Conservation (phyloP, 2,797 vertebrate species). For the Melanotaenia parkinsoni region DNA sequence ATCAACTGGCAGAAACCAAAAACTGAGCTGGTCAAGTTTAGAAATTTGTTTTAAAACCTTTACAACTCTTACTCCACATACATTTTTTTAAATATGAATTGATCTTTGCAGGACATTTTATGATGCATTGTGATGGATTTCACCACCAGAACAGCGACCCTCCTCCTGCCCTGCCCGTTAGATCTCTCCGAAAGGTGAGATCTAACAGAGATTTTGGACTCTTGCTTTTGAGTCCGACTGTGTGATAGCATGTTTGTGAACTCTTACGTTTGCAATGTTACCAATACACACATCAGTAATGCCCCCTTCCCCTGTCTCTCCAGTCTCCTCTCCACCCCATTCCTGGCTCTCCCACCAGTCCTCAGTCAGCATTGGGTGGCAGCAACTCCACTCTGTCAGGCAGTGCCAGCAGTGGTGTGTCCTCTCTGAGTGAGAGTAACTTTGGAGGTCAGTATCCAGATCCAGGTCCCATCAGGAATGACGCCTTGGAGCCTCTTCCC, state of each 20-base stretch:
- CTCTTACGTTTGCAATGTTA: neutral
- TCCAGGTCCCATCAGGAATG: constrained; percentile 90
- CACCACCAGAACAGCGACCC: constrained; percentile 94
- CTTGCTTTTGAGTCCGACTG: neutral
- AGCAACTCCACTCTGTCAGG: constrained; percentile 98
- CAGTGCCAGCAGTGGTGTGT: constrained; percentile 98
- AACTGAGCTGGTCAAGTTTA: neutral
- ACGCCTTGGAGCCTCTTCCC: constrained; percentile 91
- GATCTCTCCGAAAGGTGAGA: constrained; percentile 95
- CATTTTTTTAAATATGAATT: neutral
- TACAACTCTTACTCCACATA: neutral
- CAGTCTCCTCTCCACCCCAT: constrained; percentile 98
- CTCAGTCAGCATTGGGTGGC: constrained; percentile 96
- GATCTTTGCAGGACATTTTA: constrained; percentile 89
- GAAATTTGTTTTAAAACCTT: neutral
- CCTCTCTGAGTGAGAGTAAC: constrained; percentile 97
- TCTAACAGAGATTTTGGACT: neutral
- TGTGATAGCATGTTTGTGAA: neutral
- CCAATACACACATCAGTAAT: neutral
- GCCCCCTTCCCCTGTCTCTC: constrained; percentile 19
- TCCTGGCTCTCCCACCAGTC: constrained; percentile 97
- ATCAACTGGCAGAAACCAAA: neutral
- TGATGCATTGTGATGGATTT: constrained; percentile 98
- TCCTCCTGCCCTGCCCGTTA: constrained; percentile 93
- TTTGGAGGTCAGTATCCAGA: constrained; percentile 95